A percentile compares a stretch with the other conserved stretches of the same genome.
Conservation (phyloP, 1,140 invertebrate genomes). For the Campoletis sonorensis region DNA sequence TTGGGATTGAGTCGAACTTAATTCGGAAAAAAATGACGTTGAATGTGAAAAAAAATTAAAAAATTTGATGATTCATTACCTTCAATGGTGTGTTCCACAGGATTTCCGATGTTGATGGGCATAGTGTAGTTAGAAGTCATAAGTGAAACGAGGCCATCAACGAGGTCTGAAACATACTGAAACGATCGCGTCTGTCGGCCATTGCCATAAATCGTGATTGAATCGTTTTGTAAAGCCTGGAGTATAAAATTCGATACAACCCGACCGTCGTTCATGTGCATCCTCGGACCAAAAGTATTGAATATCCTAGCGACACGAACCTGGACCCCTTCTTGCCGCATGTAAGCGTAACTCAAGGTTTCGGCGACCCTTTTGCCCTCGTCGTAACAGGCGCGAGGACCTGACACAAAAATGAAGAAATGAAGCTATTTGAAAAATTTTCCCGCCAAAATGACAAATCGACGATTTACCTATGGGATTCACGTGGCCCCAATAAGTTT, state of each 20-base stretch:
- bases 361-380: slow-evolving; percentile 99
- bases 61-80: slow-evolving; percentile 73
- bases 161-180: slow-evolving; percentile 98
- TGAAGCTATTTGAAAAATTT: not conserved
- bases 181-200: slow-evolving; percentile 98
- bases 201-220: slow-evolving; percentile 97
- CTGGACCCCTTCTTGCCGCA: slow-evolving; percentile 96
- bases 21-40: too few relatives aligned
- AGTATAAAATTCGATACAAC: slow-evolving; percentile 99
- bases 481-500: slow-evolving; percentile 99
- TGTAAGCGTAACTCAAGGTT: slow-evolving; percentile 97
- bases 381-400: slow-evolving; percentile 98
- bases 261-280: slow-evolving; percentile 99
- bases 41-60: too few relatives aligned
- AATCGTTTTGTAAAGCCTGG: slow-evolving; percentile 95
- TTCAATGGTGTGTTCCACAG: slow-evolving; percentile 97
- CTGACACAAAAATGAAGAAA: slow-evolving; percentile 70
- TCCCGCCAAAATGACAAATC: too few relatives aligned
- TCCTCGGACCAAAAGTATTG: slow-evolving; percentile 99
- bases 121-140: slow-evolving; percentile 97
- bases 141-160: slow-evolving; percentile 94
- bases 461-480: slow-evolving; percentile 97
- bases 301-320: slow-evolving; percentile 98
- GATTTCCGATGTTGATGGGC: slow-evolving; percentile 98
- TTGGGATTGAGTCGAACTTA: too few relatives aligned